Conservation (phyloP, 2,113 vertebrate species). For the Opisthocomus hoazin region DNA sequence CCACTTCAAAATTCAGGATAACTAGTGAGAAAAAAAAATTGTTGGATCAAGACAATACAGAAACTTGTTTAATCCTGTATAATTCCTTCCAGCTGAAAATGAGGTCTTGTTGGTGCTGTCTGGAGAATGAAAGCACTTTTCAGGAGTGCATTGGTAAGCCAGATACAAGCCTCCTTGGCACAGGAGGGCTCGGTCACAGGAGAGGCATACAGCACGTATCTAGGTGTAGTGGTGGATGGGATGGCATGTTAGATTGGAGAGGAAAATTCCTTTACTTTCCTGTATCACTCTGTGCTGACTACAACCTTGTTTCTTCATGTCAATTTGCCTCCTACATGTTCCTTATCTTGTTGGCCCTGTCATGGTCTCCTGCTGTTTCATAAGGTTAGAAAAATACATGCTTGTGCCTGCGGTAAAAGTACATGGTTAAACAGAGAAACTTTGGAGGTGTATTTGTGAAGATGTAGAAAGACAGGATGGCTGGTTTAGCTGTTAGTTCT, state of each 20-base stretch:
- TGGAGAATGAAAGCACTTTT: not conserved
- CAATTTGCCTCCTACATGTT: constrained; percentile 27
- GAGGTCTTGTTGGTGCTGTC: not conserved
- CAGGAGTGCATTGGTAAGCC: not conserved
- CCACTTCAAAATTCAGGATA: not conserved
- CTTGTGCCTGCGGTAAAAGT: not conserved
- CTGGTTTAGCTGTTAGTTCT: not conserved
- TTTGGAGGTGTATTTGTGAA: not conserved
- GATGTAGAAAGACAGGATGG: not conserved
- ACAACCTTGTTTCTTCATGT: not conserved
- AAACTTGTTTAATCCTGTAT: not conserved
- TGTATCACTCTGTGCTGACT: not conserved
- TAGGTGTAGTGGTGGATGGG: not conserved
- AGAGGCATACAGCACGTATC: not conserved
- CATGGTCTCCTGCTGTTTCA: not conserved
- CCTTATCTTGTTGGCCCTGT: not conserved
- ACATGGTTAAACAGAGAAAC: not conserved
- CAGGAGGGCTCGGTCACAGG: not conserved
- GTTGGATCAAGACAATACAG: not conserved
- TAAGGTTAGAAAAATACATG: not conserved
- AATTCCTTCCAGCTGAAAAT: not conserved
- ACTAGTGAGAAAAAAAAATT: not conserved
- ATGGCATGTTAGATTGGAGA: not conserved
- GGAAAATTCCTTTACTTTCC: not conserved
- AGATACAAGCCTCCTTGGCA: not conserved